Evolutionary conservation across 2,888 invertebrate species (phyloP).

Genomic region (Trilocha varians): DNA sequence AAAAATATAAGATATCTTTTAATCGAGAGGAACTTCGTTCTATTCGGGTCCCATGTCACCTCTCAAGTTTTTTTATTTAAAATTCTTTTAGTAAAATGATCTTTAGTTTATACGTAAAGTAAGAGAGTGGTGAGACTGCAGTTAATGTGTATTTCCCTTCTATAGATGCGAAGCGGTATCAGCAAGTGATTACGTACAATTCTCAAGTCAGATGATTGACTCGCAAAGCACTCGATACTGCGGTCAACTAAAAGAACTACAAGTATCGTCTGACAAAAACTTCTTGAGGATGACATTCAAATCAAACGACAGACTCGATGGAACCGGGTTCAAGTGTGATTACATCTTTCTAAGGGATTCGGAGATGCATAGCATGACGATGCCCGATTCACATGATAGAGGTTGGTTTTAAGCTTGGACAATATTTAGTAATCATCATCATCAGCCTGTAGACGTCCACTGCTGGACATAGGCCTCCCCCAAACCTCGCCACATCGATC

Average conservation of each 20-base stretch:
- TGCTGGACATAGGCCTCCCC: too few relatives aligned
- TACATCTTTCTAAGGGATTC: slow-evolving; percentile 87
- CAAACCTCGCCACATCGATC: too few relatives aligned
- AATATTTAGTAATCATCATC: too few relatives aligned
- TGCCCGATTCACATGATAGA: slow-evolving; percentile 29
- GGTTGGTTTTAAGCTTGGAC: not conserved
- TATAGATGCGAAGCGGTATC: slow-evolving; percentile 90
- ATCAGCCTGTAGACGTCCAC: too few relatives aligned
- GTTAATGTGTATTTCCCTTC: slow-evolving; percentile 11
- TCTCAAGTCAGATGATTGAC: slow-evolving; percentile 91
- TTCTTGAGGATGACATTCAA: slow-evolving; percentile 95
- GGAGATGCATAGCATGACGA: slow-evolving; percentile 66
- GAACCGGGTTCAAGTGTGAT: slow-evolving; percentile 92
- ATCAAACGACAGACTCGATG: slow-evolving; percentile 94
- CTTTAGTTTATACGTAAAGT: too few relatives aligned
- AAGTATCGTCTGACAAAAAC: slow-evolving; percentile 87
- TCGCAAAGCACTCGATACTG: slow-evolving; percentile 90
- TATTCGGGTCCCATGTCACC: too few relatives aligned
- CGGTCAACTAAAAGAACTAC: slow-evolving; percentile 84
- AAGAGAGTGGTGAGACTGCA: too few relatives aligned
- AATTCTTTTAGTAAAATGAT: too few relatives aligned
- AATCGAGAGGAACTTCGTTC: too few relatives aligned
- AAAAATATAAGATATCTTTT: too few relatives aligned
- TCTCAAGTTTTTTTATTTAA: too few relatives aligned
- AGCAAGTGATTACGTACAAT: slow-evolving; percentile 95